A percentile compares a stretch with the other conserved stretches of the same genome.
These are phyloP conservation scores for Python bivittatus DNA, from an alignment of 2,113 vertebrate genomes.

Conservation along the genomic window DNA sequence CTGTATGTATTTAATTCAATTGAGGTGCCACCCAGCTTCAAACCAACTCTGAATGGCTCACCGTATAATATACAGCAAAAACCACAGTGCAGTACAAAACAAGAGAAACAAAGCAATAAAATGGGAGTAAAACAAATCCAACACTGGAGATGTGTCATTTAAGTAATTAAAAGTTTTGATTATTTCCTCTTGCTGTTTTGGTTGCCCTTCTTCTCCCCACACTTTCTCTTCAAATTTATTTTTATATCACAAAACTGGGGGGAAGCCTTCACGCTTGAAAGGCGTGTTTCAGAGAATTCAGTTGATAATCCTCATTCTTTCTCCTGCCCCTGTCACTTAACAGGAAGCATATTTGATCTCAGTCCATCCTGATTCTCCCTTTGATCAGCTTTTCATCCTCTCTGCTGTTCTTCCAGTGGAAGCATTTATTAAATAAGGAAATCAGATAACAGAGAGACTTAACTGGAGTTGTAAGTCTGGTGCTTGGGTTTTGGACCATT, in stretches of 20 bases:
- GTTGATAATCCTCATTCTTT: conserved; percentile 38
- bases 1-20: neutral
- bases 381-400: conserved; percentile 47
- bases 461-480: neutral
- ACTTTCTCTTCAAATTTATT: conserved; percentile 50
- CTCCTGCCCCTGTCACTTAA: conserved; percentile 55
- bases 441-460: conserved; percentile 11
- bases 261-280: conserved; percentile 47
- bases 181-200: conserved; percentile 49
- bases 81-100: neutral
- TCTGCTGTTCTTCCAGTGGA: conserved; percentile 40
- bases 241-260: conserved; percentile 54
- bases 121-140: conserved; percentile 60
- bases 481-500: neutral
- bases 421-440: conserved; percentile 46
- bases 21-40: neutral
- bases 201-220: conserved; percentile 8
- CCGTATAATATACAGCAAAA: neutral
- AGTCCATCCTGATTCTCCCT: conserved; percentile 40
- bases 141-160: conserved; percentile 57
- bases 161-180: conserved; percentile 53
- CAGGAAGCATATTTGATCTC: conserved; percentile 64
- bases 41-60: neutral
- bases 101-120: conserved; percentile 29
- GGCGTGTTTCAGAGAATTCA: conserved; percentile 9